Evolutionary conservation across 2,113 vertebrate species (phyloP).

Genomic region (Apaloderma vittatum): DNA sequence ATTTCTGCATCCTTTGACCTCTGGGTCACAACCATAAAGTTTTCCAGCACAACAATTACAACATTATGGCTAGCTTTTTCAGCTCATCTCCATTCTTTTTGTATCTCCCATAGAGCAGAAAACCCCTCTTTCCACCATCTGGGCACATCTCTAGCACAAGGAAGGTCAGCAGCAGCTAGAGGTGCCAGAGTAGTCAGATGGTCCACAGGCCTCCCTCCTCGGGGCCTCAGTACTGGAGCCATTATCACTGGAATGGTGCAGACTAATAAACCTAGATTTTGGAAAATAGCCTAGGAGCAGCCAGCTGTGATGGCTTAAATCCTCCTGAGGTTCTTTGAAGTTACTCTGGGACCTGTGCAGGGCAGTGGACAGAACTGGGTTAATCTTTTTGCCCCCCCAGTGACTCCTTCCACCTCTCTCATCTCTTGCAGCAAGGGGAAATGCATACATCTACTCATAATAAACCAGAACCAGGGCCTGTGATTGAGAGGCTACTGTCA

Average conservation of each 20-base stretch:
- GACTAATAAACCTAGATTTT: slow-evolving; percentile 58
- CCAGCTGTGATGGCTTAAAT: slow-evolving; percentile 37
- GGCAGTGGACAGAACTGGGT: slow-evolving; percentile 12
- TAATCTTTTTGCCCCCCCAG: slow-evolving; percentile 18
- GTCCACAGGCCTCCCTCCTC: not conserved
- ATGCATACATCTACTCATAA: slow-evolving; percentile 15
- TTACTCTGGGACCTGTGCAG: not conserved
- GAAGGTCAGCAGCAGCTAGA: slow-evolving; percentile 41
- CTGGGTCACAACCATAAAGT: not conserved
- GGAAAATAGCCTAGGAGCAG: slow-evolving; percentile 50
- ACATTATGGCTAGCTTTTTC: slow-evolving; percentile 11
- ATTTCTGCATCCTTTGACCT: not conserved
- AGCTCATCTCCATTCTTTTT: slow-evolving; percentile 1
- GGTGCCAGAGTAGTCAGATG: slow-evolving; percentile 55
- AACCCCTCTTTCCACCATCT: slow-evolving; percentile 33
- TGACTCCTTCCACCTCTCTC: not conserved
- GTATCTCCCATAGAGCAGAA: slow-evolving; percentile 10
- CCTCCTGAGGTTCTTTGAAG: not conserved
- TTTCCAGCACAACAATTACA: slow-evolving; percentile 28
- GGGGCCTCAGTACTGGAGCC: not conserved
- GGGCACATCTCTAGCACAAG: slow-evolving; percentile 11
- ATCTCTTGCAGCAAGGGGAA: slow-evolving; percentile 22
- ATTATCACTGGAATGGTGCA: not conserved
- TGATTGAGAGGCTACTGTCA: too few relatives aligned
- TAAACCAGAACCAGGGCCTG: not conserved